Evolutionary conservation across 2,888 invertebrate species (phyloP), one percentile per base, ranked within the genome.

Genomic region (Brenthis daphne): DNA sequence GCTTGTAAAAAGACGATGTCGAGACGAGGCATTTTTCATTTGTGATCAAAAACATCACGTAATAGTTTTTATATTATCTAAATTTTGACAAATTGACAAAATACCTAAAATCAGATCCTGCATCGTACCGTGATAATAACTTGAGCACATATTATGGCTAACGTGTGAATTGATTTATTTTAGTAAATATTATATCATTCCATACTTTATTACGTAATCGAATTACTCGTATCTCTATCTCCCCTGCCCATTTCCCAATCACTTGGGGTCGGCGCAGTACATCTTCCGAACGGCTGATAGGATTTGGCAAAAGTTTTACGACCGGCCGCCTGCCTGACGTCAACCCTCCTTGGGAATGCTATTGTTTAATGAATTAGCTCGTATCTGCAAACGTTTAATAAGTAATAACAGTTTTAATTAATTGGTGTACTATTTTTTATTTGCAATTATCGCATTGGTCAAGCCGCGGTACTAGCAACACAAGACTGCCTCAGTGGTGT

Each of bases 21-120:
- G 75, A 79, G 63, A 71, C 84, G 77, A 84, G 83, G 86, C 90
- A 90, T 90, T 75, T 76, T 82, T 60, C 3, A 73, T 69, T 37
- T 76, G 72, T 75, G 82, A 77, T 84, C 80, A 81, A 70, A 65
- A 64, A 70, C 65, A 57, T 67, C 37, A 72, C 75, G 75, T 76
- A 78, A 82, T 84, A 85, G 51, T 80, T 85, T 85, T 83, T 90
- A 90, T 88, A 88, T 75, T 68, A 80, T 80, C 76, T 11, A 11
- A 80, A 82, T 76, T 79, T 11, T 20, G 16, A 69, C 70, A 76
- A 78, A 78, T 64, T 69, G 66, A 77, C 65, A 64, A 53, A 81
- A 79, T 79, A 77, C 79, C 75, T 53, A 67, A 75, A 82, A 71
- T 60, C 12, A 43, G 75, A 79, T 76, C 76, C 79, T 72, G 57